Evolutionary conservation across 2,113 vertebrate genomes (phyloP).

Genomic region (Crotalus viridis): DNA sequence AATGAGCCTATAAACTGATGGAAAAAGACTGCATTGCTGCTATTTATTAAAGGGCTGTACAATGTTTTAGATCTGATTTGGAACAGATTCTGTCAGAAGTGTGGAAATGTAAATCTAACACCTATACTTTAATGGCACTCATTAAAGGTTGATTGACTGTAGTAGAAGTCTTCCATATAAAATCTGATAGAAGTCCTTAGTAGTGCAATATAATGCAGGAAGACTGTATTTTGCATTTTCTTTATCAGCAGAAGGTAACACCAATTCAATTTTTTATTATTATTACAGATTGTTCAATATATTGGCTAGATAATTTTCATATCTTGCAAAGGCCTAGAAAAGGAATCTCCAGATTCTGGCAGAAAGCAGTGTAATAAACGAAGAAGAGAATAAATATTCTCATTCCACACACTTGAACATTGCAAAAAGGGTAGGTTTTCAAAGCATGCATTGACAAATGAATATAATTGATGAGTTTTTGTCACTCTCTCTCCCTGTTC

Average conservation of each 20-base stretch:
- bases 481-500: background rate
- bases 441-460: background rate
- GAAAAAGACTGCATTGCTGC: background rate
- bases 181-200: background rate
- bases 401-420: background rate
- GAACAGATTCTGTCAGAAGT: background rate
- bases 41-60: background rate
- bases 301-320: background rate
- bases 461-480: background rate
- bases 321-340: background rate
- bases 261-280: background rate
- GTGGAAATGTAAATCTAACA: background rate
- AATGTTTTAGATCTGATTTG: background rate
- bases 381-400: background rate
- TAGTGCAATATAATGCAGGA: background rate
- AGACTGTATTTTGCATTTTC: background rate
- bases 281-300: background rate
- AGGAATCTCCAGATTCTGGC: background rate
- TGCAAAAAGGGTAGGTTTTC: background rate
- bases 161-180: background rate
- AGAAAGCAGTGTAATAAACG: background rate
- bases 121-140: background rate
- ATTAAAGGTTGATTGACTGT: background rate
- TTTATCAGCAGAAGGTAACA: background rate
- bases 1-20: background rate